A percentile compares a stretch with the other conserved stretches of the same genome.
Evolutionary conservation across 2,888 invertebrate genomes (phyloP).

Genomic region (Blastobasis adustella): DNA sequence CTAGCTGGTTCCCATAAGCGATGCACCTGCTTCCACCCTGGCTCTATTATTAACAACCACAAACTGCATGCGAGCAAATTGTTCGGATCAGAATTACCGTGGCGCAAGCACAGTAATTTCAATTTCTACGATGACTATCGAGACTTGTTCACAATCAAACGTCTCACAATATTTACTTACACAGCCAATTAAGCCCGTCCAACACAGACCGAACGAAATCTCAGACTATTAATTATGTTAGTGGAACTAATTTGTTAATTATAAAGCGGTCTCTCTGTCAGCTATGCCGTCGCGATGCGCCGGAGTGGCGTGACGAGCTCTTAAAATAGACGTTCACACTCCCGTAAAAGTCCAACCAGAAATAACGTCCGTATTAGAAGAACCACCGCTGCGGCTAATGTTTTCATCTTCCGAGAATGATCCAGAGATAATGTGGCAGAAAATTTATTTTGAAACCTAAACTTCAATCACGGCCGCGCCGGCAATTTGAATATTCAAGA

Average conservation of each 20-base stretch:
- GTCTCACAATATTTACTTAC: too few relatives aligned
- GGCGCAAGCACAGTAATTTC: slow-evolving; percentile 4
- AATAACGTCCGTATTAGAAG: slow-evolving; percentile 18
- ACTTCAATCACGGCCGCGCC: slow-evolving; percentile 14
- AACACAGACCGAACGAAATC: slow-evolving; percentile 27
- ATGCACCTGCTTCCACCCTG: slow-evolving; percentile 21
- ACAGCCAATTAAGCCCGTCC: background rate
- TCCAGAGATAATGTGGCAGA: slow-evolving; percentile 9
- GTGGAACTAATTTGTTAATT: slow-evolving; percentile 48
- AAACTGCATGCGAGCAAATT: slow-evolving; percentile 18
- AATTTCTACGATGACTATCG: too few relatives aligned
- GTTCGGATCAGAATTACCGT: slow-evolving; percentile 24
- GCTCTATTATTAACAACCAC: slow-evolving; percentile 24
- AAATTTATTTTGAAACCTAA: slow-evolving; percentile 16
- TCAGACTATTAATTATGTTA: slow-evolving; percentile 28
- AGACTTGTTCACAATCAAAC: too few relatives aligned
- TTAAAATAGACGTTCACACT: slow-evolving; percentile 37
- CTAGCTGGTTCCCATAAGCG: slow-evolving; percentile 8
- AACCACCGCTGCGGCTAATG: slow-evolving; percentile 6
- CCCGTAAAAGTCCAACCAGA: slow-evolving; percentile 38
- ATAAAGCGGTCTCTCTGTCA: slow-evolving; percentile 24
- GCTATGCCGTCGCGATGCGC: slow-evolving; percentile 15
- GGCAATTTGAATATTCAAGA: slow-evolving; percentile 16
- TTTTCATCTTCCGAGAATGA: slow-evolving; percentile 6
- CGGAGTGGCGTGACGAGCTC: slow-evolving; percentile 24